Evolutionary conservation across 2,797 vertebrate species (phyloP).

Genomic region (Gymnocypris eckloni): DNA sequence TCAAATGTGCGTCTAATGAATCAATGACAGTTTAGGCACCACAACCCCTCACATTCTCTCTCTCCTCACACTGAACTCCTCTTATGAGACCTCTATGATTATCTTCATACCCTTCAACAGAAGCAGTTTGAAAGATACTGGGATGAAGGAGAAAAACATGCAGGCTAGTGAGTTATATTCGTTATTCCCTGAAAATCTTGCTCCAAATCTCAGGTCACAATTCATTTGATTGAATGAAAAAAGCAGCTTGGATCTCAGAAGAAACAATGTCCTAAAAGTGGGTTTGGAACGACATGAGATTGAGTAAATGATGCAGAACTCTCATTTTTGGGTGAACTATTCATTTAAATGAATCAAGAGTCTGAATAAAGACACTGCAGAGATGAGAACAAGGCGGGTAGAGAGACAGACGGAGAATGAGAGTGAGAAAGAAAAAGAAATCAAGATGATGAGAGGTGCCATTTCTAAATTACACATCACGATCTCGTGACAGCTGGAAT

Average conservation of each 20-base stretch:
- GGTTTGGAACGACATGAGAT: background rate
- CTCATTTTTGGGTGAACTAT: background rate
- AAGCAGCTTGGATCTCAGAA: background rate
- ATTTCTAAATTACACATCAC: constrained; percentile 40
- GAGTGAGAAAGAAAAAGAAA: background rate
- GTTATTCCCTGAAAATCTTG: background rate
- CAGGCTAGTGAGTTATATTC: background rate
- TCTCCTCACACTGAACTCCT: constrained; percentile 1
- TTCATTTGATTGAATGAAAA: background rate
- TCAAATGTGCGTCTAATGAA: background rate
- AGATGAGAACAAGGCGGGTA: background rate
- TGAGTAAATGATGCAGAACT: constrained; percentile 18
- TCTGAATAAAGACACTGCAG: background rate
- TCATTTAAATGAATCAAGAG: constrained; percentile 15
- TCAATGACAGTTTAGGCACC: background rate
- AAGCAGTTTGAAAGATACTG: background rate
- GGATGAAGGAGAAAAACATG: background rate
- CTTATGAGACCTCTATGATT: background rate
- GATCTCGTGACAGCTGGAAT: background rate
- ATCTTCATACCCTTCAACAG: background rate
- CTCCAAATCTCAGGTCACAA: background rate
- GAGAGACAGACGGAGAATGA: constrained; percentile 5
- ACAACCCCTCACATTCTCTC: background rate
- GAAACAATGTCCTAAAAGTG: constrained; percentile 1
- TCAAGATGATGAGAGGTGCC: constrained; percentile 30